phyloP scores from a whole-genome alignment of 2,797 vertebrate species.

The Odontamblyopus lacepedii region DNA sequence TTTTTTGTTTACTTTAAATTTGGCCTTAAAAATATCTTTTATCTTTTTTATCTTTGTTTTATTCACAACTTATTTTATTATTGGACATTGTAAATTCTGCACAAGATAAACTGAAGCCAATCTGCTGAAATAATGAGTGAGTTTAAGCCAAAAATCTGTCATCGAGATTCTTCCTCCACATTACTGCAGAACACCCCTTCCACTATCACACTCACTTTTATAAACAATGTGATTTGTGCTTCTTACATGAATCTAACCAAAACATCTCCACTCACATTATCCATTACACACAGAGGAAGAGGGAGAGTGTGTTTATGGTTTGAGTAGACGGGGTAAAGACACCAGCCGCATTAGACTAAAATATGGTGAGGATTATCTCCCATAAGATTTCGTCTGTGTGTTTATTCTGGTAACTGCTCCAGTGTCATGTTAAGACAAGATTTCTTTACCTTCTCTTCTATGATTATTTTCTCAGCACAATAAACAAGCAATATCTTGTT shows the following conservation, averaged over 20 bases:
- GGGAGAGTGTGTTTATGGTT: slow-evolving; percentile 19
- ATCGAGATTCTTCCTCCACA: slow-evolving; percentile 49
- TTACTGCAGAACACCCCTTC: slow-evolving; percentile 31
- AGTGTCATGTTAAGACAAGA: not conserved
- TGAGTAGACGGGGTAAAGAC: slow-evolving; percentile 23
- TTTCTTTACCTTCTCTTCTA: not conserved
- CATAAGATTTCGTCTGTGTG: not conserved
- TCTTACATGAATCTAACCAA: slow-evolving; percentile 58
- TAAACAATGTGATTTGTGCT: slow-evolving; percentile 60
- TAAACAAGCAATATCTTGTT: not conserved
- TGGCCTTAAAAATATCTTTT: too few relatives aligned
- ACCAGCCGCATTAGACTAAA: slow-evolving; percentile 20
- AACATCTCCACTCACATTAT: slow-evolving; percentile 56
- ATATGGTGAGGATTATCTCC: slow-evolving; percentile 29
- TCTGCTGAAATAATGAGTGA: not conserved
- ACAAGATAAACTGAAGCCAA: not conserved
- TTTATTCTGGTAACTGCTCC: slow-evolving; percentile 6
- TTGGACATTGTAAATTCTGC: not conserved
- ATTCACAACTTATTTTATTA: too few relatives aligned
- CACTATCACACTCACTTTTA: slow-evolving; percentile 30
- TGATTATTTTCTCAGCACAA: not conserved
- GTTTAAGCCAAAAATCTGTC: slow-evolving; percentile 40
- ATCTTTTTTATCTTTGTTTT: too few relatives aligned
- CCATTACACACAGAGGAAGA: slow-evolving; percentile 25
- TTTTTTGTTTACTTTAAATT: too few relatives aligned